These are phyloP conservation scores for Caenorhabditis doughertyi DNA, from an alignment of 2,888 invertebrate genomes.

Conservation along the genomic window DNA sequence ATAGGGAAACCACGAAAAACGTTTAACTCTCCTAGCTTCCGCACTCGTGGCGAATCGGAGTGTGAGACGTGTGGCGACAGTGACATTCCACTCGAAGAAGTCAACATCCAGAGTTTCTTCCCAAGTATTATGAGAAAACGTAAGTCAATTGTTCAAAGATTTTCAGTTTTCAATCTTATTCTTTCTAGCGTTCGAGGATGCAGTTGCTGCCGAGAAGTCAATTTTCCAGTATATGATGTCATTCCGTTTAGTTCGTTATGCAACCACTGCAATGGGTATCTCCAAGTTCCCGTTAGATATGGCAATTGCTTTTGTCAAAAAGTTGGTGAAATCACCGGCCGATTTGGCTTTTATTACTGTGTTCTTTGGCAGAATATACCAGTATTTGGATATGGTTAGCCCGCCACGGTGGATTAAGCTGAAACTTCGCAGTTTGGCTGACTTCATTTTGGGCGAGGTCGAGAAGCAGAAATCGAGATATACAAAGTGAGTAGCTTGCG, in stretches of 20 bases:
- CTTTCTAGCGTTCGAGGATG: constrained; percentile 77
- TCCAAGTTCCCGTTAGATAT: constrained; percentile 72
- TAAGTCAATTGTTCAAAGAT: constrained; percentile 26
- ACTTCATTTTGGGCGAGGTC: constrained; percentile 72
- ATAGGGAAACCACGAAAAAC: constrained; percentile 5
- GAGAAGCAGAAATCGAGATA: constrained; percentile 69
- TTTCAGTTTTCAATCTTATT: not conserved
- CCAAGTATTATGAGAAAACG: constrained; percentile 70
- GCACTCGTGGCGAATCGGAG: constrained; percentile 77
- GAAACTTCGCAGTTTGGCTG: constrained; percentile 64
- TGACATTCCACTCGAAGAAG: constrained; percentile 66
- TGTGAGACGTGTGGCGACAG: constrained; percentile 79
- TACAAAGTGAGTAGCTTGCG: constrained; percentile 58
- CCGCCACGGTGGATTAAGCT: constrained; percentile 70
- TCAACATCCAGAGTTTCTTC: constrained; percentile 63
- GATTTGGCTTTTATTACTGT: constrained; percentile 25
- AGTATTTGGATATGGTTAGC: constrained; percentile 61
- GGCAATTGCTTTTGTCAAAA: constrained; percentile 67
- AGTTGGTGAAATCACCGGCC: constrained; percentile 54
- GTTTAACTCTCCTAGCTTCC: constrained; percentile 31
- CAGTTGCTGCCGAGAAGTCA: constrained; percentile 71
- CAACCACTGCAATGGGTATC: constrained; percentile 67
- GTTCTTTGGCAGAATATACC: constrained; percentile 65
- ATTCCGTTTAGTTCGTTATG: constrained; percentile 76
- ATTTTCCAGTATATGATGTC: constrained; percentile 74